Conservation (phyloP, 2,797 vertebrate genomes). For the Helicolenus hilgendorfi region DNA sequence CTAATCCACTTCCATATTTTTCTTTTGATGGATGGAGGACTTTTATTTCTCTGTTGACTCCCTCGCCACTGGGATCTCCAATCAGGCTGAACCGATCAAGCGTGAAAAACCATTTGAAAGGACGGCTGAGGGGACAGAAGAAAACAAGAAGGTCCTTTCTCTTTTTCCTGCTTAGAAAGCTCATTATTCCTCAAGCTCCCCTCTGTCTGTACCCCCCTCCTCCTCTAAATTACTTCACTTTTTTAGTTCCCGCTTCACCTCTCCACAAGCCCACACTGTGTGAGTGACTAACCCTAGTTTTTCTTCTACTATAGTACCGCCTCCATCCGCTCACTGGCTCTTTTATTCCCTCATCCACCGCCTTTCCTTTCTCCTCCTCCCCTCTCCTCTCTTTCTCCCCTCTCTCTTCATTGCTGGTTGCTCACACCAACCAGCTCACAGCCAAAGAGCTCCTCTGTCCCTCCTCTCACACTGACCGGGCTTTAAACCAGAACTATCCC, state of each 20-base stretch:
- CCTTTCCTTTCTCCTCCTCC: slow-evolving; percentile 55
- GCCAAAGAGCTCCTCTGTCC: slow-evolving; percentile 63
- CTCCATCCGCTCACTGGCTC: slow-evolving; percentile 78
- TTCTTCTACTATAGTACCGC: slow-evolving; percentile 68
- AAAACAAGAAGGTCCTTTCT: slow-evolving; percentile 87
- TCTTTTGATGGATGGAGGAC: slow-evolving; percentile 39
- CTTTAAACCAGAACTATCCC: slow-evolving; percentile 52
- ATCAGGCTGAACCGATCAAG: slow-evolving; percentile 88
- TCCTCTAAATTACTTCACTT: slow-evolving; percentile 63
- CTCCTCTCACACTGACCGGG: slow-evolving; percentile 17
- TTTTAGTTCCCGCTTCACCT: slow-evolving; percentile 61
- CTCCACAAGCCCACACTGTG: slow-evolving; percentile 60
- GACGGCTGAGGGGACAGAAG: slow-evolving; percentile 56
- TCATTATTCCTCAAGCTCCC: slow-evolving; percentile 91
- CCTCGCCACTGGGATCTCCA: slow-evolving; percentile 79
- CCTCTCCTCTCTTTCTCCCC: slow-evolving; percentile 38
- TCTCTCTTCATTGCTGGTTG: slow-evolving; percentile 56
- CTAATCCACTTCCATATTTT: slow-evolving; percentile 33
- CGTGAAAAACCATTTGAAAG: slow-evolving; percentile 89
- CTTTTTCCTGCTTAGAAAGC: slow-evolving; percentile 80
- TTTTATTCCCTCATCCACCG: slow-evolving; percentile 52
- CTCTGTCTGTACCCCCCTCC: slow-evolving; percentile 56
- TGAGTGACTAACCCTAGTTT: slow-evolving; percentile 41
- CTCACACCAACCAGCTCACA: slow-evolving; percentile 67
- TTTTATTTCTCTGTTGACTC: slow-evolving; percentile 36